These are phyloP conservation scores for Falco berigora DNA, from an alignment of 2,797 vertebrate species.

Conservation along the genomic window DNA sequence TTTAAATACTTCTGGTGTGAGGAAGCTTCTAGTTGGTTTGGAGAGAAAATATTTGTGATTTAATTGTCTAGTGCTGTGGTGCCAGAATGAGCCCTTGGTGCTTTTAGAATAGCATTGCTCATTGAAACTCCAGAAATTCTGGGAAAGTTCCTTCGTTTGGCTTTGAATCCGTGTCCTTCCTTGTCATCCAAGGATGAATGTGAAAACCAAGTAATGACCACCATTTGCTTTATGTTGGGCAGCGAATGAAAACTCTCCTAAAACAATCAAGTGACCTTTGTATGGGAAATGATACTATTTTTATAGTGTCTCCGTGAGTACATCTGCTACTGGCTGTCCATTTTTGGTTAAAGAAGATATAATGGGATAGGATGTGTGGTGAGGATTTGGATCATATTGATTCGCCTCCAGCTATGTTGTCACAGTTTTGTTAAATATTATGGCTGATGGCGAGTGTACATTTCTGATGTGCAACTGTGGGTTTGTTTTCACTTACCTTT, in stretches of 20 bases:
- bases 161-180: not conserved
- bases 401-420: not conserved
- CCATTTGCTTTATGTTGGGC: not conserved
- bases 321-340: not conserved
- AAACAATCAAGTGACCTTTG: not conserved
- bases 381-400: not conserved
- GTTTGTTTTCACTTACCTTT: not conserved
- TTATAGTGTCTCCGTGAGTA: not conserved
- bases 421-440: not conserved
- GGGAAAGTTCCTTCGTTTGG: not conserved
- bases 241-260: not conserved
- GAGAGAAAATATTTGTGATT: not conserved
- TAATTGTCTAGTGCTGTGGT: not conserved
- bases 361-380: not conserved
- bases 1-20: not conserved
- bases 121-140: not conserved
- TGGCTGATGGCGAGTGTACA: not conserved
- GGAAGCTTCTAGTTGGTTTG: not conserved
- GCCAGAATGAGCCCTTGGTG: not conserved
- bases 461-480: not conserved
- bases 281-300: not conserved
- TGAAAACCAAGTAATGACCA: not conserved
- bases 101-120: not conserved
- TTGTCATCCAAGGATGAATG: not conserved
- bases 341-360: not conserved